A percentile compares a stretch with the other conserved stretches of the same genome.
phyloP scores from a whole-genome alignment of 2,113 vertebrate species.

The Uria aalge region DNA sequence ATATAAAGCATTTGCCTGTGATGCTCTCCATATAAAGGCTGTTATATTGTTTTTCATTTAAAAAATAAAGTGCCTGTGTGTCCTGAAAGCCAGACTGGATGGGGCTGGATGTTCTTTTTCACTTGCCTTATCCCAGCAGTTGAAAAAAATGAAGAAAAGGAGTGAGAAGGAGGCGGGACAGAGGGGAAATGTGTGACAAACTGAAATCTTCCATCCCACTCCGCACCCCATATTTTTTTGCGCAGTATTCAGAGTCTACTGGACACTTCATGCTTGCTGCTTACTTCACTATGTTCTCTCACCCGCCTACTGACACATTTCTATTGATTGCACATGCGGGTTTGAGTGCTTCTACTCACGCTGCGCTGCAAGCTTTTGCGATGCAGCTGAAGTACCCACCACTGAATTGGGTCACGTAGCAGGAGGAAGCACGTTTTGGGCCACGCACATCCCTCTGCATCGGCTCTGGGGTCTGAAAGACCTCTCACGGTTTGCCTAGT shows the following conservation, averaged over 20 bases:
- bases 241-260: not conserved
- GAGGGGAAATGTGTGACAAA: accelerated
- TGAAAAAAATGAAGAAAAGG: not conserved
- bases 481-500: accelerated
- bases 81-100: not conserved
- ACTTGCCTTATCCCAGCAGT: not conserved
- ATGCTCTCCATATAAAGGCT: not conserved
- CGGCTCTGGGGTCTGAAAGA: not conserved
- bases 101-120: not conserved
- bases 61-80: not conserved
- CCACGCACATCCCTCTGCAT: not conserved
- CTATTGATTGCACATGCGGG: accelerated
- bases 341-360: not conserved
- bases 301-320: not conserved
- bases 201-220: not conserved
- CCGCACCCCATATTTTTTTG: not conserved
- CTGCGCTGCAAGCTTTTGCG: not conserved
- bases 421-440: not conserved
- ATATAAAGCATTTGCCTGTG: not conserved
- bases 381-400: not conserved
- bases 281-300: not conserved
- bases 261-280: not conserved
- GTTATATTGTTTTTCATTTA: not conserved
- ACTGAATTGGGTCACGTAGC: not conserved
- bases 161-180: not conserved